Percentiles rank a stretch among this genome's conserved stretches.
phyloP scores from a whole-genome alignment of 2,888 invertebrate genomes.

The Heliconius aoede region DNA sequence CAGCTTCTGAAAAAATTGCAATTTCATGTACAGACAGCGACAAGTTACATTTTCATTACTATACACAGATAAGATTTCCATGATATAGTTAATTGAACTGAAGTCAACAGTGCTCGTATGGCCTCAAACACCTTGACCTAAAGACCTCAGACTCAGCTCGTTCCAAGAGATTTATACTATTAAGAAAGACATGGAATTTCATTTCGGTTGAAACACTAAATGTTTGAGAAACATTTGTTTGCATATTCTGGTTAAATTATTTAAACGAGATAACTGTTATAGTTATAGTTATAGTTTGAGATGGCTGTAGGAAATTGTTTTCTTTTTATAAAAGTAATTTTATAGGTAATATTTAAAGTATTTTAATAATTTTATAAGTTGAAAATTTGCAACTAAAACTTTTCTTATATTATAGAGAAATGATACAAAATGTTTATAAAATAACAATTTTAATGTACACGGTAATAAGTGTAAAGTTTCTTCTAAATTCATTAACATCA shows the following conservation, averaged over 20 bases:
- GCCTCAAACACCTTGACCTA: neutral
- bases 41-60: neutral
- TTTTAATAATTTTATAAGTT: too few relatives aligned
- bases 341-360: too few relatives aligned
- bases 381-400: too few relatives aligned
- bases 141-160: conserved; percentile 17
- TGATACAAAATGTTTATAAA: too few relatives aligned
- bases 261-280: neutral
- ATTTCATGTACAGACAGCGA: too few relatives aligned
- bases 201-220: conserved; percentile 23
- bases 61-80: neutral
- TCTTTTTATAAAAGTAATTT: too few relatives aligned
- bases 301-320: neutral
- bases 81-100: neutral
- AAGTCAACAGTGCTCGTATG: neutral
- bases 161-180: conserved; percentile 21
- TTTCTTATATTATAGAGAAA: too few relatives aligned
- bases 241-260: neutral
- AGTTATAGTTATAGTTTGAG: neutral
- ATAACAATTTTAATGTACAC: too few relatives aligned
- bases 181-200: conserved; percentile 31
- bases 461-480: too few relatives aligned
- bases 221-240: conserved; percentile 7
- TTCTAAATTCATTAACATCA: too few relatives aligned
- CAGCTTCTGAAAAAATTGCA: too few relatives aligned